Conservation (phyloP, 2,888 invertebrate genomes). For the Harpalus rufipes region DNA sequence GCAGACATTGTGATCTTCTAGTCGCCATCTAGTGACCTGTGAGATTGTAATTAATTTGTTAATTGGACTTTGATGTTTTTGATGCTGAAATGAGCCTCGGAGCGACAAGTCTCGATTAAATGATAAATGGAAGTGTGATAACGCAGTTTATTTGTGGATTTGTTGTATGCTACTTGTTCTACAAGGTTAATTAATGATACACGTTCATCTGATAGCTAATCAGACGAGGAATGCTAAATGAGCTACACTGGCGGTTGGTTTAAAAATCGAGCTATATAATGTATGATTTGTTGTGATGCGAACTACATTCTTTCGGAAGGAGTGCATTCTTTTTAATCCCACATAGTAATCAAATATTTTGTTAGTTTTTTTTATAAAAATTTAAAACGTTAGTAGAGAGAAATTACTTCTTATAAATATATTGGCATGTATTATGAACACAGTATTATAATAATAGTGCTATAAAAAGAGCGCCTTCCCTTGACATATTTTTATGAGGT, state of each 20-base stretch:
- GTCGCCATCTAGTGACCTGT: slow-evolving; percentile 25
- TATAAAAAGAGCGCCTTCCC: too few species aligned
- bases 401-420: too few species aligned
- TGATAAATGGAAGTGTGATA: slow-evolving; percentile 30
- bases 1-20: neutral
- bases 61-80: slow-evolving; percentile 43
- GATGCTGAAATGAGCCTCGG: slow-evolving; percentile 17
- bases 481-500: too few species aligned
- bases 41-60: slow-evolving; percentile 46
- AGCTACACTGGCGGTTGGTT: neutral
- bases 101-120: slow-evolving; percentile 23
- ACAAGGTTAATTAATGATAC: slow-evolving; percentile 24
- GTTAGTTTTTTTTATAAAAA: too few species aligned
- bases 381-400: too few species aligned
- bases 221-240: neutral
- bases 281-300: neutral
- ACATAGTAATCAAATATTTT: too few species aligned
- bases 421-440: too few species aligned
- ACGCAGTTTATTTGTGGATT: slow-evolving; percentile 26
- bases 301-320: neutral
- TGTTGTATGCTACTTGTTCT: slow-evolving; percentile 19
- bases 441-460: too few species aligned
- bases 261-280: neutral
- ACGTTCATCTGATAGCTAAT: slow-evolving; percentile 19
- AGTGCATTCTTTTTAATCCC: too few species aligned